Conservation (phyloP, 2,888 invertebrate species). For the Phengaris alcon region DNA sequence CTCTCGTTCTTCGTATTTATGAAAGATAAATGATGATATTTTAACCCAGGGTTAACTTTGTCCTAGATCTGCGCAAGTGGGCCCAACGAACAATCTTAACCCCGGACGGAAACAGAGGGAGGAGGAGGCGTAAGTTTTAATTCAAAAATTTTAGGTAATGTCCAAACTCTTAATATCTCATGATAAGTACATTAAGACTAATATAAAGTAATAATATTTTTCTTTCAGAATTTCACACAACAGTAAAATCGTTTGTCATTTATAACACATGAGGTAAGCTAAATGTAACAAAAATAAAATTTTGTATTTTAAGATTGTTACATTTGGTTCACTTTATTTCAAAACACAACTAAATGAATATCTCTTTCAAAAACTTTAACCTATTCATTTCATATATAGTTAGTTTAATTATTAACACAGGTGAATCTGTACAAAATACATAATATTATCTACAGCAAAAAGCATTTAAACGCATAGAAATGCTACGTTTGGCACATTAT, state of each 20-base stretch:
- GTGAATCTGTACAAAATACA: neutral
- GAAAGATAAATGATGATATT: neutral
- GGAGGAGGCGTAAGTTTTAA: too few relatives aligned
- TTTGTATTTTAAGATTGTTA: too few relatives aligned
- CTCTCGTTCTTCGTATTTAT: neutral
- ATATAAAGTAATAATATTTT: too few relatives aligned
- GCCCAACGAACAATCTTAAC: neutral
- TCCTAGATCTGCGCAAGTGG: neutral
- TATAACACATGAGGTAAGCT: too few relatives aligned
- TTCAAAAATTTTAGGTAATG: too few relatives aligned
- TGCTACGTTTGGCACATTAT: neutral
- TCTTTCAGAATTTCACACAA: too few relatives aligned
- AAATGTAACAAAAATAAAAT: too few relatives aligned
- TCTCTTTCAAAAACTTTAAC: neutral
- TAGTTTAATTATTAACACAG: neutral
- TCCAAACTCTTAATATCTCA: too few relatives aligned
- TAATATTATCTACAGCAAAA: neutral
- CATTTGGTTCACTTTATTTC: neutral
- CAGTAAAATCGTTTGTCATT: too few relatives aligned
- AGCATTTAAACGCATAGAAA: slow-evolving; percentile 1
- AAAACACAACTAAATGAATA: neutral
- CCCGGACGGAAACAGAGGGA: too few relatives aligned
- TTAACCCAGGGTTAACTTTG: neutral
- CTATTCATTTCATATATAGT: neutral
- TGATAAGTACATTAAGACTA: too few relatives aligned